A percentile compares a stretch with the other conserved stretches of the same genome.
These are phyloP conservation scores for Poicephalus meyeri DNA, from an alignment of 2,113 vertebrate genomes.

Conservation along the genomic window DNA sequence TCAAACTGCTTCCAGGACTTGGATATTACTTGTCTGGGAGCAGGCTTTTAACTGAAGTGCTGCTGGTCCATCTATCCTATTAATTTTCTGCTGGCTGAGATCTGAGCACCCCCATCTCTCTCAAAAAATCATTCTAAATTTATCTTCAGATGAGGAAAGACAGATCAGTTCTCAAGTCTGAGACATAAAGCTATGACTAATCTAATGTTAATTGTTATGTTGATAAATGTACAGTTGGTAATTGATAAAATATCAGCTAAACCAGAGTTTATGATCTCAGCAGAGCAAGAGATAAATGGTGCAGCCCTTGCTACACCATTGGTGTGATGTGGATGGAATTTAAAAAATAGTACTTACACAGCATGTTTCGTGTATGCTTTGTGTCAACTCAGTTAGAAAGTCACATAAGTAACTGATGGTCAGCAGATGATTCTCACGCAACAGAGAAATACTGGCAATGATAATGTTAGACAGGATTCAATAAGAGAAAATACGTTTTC, in stretches of 20 bases:
- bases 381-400: neutral
- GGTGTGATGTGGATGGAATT: neutral
- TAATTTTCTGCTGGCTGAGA: slow-evolving; percentile 7
- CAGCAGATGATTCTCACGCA: neutral
- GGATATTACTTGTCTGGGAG: neutral
- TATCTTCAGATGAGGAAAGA: slow-evolving; percentile 20
- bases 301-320: neutral
- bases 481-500: neutral
- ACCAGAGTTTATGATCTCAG: neutral
- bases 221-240: slow-evolving; percentile 35
- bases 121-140: slow-evolving; percentile 23
- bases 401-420: neutral
- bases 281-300: neutral
- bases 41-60: neutral
- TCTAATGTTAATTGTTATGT: slow-evolving; percentile 40
- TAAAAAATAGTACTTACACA: neutral
- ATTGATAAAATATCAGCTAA: slow-evolving; percentile 29
- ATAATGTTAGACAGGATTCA: neutral
- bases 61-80: neutral
- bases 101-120: neutral
- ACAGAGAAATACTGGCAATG: neutral
- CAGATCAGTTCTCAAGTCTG: neutral
- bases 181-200: slow-evolving; percentile 9
- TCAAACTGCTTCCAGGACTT: neutral
- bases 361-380: neutral